Evolutionary conservation across 2,113 vertebrate genomes (phyloP).

Genomic region (Dolichotis patagonum): DNA sequence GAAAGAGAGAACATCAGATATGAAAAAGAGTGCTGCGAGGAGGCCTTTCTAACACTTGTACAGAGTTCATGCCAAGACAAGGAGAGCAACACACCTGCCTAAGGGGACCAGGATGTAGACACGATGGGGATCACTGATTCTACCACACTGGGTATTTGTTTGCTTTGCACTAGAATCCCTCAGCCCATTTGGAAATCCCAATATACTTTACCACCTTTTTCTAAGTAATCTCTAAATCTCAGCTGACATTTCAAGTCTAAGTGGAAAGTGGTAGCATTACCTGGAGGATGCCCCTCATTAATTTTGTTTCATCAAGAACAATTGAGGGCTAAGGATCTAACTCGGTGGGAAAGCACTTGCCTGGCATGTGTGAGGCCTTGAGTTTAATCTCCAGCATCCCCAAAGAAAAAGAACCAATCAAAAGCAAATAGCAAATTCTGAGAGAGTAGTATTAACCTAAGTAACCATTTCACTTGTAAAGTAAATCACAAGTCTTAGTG

Average conservation of each 20-base stretch:
- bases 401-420: conserved; percentile 14
- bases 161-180: neutral
- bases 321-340: neutral
- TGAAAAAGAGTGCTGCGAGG: neutral
- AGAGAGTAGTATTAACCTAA: conserved; percentile 24
- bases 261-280: conserved; percentile 33
- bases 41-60: neutral
- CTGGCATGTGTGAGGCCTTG: neutral
- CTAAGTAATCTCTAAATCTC: conserved; percentile 61
- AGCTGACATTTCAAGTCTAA: conserved; percentile 34
- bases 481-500: conserved; percentile 27
- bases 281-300: conserved; percentile 17
- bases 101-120: neutral
- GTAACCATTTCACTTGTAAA: conserved; percentile 25
- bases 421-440: conserved; percentile 35
- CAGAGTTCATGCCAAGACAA: neutral
- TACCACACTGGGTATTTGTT: neutral
- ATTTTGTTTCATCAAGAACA: conserved; percentile 61
- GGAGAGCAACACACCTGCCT: neutral
- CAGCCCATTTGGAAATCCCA: neutral
- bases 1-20: neutral
- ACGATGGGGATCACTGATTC: neutral
- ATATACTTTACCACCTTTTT: neutral
- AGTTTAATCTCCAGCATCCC: neutral
- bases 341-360: neutral